These are phyloP conservation scores for Ectobius pallidus DNA, from an alignment of 2,888 invertebrate species.

Conservation along the genomic window DNA sequence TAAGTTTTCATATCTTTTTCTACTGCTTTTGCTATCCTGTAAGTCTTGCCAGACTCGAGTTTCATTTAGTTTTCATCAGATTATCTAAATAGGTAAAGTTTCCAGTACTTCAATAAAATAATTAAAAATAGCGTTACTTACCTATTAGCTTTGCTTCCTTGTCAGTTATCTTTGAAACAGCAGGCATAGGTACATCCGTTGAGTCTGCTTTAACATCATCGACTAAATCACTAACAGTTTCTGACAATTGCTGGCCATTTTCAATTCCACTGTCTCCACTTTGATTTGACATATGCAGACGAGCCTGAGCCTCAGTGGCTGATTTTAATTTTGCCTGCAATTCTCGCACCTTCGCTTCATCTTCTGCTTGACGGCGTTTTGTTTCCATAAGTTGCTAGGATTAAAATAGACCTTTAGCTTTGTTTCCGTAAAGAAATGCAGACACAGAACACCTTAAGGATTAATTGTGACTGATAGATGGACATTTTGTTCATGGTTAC, in stretches of 20 bases:
- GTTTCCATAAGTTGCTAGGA: conserved; percentile 61
- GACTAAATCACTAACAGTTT: conserved; percentile 46
- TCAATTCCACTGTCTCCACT: conserved; percentile 1
- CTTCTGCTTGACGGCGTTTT: conserved; percentile 60
- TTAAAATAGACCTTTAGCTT: no score
- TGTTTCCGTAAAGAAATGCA: no score
- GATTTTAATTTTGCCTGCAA: conserved; percentile 55
- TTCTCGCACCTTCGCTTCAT: conserved; percentile 61
- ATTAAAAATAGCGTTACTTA: no score
- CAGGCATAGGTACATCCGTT: conserved; percentile 50
- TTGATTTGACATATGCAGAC: conserved; percentile 3
- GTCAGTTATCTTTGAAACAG: conserved; percentile 53
- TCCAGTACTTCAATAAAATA: no score
- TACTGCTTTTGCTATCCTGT: no score
- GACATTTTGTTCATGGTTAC: no score
- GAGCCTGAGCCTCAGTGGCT: conserved; percentile 44
- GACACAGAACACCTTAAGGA: no score
- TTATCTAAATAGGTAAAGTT: no score
- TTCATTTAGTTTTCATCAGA: no score
- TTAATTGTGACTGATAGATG: no score
- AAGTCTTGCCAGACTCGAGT: no score
- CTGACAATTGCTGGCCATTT: conserved; percentile 35
- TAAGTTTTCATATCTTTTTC: no score
- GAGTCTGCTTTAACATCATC: conserved; percentile 54
- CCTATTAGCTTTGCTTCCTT: conserved; percentile 80